Evolutionary conservation across 35 echinoderm and acorn worm genomes (phyloP), one percentile per base, ranked within the genome.

Genomic region (Heliocidaris erythrogramma): DNA sequence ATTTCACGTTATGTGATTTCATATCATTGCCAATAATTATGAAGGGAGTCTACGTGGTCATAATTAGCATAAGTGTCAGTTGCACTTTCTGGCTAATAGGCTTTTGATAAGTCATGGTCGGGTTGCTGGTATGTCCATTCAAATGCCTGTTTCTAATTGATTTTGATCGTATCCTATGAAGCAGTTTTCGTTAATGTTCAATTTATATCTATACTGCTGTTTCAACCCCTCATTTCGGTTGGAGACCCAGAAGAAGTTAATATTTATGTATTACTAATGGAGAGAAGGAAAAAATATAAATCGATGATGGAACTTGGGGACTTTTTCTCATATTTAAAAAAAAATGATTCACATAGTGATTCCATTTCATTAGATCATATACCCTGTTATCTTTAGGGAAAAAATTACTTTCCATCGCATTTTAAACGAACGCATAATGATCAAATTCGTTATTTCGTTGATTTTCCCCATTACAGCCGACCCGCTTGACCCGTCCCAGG

Each of bases 401-500:
- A 12, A 12, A 0, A 11, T 42, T 42, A 42, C 35, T 84, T 18
- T 84, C 14, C 69, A 84, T 18, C 21, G 85, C 21, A 86, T 86
- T 30, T 86, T 86, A 30, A 21, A n/a, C 11, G 31, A 6, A 86
- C 85, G 21, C 31, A 86, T 29, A 9, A 86, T 86, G 30, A 86
- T 0, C 52, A 56, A 56, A 12, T 56, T 56, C 9, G 52, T 11
- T 13, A 56, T 56, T 56, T 56, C 14, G n/a, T 78, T 24, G 6
- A 10, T 47, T 89, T 32, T 48, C 84, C 9, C 47, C 2, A n/a
- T 30, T 86, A 30, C 93, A 87, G 95, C 90, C 21, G 97, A 98
- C 42, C 47, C 93, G 14, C 60, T 88, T 12, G 93, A 95, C 30
- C 94, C 95, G n/a, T 94, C 56, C 16, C 97, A 98, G 32, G 93